Evolutionary conservation across 2,113 vertebrate species (phyloP), one percentile per base, ranked within the genome.

Genomic region (Camelus bactrianus): DNA sequence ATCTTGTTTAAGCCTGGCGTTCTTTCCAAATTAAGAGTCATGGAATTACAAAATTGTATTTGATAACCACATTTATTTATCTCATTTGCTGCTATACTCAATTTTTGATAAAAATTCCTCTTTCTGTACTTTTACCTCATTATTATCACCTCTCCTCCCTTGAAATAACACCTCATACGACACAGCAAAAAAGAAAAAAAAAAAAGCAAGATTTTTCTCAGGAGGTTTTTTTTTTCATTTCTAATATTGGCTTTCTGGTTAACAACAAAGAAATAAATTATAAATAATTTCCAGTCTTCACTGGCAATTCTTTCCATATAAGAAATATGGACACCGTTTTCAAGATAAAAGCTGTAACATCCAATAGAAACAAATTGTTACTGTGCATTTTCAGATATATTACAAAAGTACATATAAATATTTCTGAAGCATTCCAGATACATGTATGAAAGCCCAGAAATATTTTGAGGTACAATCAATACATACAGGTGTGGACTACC

Each of bases 191-290:
- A 42, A 82, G 60, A 73, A 62, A 73, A 58, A 46, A 81, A 56
- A 75, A 72, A 65, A 62, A 38, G 32, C 46, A 7, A 92, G 24
- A 86, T 54, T 81, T 91, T 91, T 60, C 69, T 60, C 90, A 12
- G 38, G 22, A 48, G 20, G 67, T 69, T 64, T 67, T 77, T 58
- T 24, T 95, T 96, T 95, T 96, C 35, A 72, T 82, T 94, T 97
- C 52, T 14, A 81, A 52, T 93, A 69, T 46, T 56, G 28, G 58
- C 50, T 85, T 95, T 72, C 70, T 91, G 46, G 46, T 58, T 35
- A 81, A 79, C 11, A 76, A 14, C 28, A 90, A 70, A 65, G 1
- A 94, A 95, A 93, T 93, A 81, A 35, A 62, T 69, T 65, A 75
- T 26, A 93, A 75, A 4, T 46, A 52, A 81, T 60, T 80, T 81